Percentiles rank a stretch among this genome's conserved stretches.
These are phyloP conservation scores for Caenorhabditis brenneri DNA, from an alignment of 1,140 invertebrate genomes.

Conservation along the genomic window DNA sequence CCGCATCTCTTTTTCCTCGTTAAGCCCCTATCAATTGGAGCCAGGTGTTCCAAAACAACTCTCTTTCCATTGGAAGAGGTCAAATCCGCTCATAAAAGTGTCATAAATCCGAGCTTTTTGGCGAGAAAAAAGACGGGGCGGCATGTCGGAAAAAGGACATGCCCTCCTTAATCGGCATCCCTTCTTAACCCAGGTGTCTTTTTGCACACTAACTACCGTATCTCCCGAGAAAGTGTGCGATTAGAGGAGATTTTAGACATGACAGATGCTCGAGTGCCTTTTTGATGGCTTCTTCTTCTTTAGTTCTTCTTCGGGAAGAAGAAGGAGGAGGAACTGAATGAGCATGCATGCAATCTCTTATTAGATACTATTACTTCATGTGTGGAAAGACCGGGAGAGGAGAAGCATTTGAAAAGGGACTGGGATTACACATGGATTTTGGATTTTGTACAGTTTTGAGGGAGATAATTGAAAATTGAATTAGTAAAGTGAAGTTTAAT, in stretches of 20 bases:
- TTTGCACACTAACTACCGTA: slow-evolving; percentile 12
- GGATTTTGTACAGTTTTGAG: too few relatives aligned
- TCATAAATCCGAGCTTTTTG: neutral
- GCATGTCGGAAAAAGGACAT: slow-evolving; percentile 10
- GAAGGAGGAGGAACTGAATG: too few relatives aligned
- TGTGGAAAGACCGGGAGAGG: neutral
- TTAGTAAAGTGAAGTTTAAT: too few relatives aligned
- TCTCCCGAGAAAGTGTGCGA: neutral
- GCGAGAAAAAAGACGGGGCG: neutral
- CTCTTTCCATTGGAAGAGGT: too few relatives aligned
- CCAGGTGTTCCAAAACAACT: too few relatives aligned
- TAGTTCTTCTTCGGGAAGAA: neutral
- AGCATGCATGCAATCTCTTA: slow-evolving; percentile 19
- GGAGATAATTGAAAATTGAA: too few relatives aligned
- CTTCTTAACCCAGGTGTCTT: slow-evolving; percentile 4
- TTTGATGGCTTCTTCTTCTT: slow-evolving; percentile 3
- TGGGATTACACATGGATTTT: too few relatives aligned
- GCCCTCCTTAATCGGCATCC: neutral
- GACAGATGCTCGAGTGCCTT: slow-evolving; percentile 27
- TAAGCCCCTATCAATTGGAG: too few relatives aligned
- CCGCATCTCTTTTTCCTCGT: too few relatives aligned
- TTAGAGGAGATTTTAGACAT: neutral
- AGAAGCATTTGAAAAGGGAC: neutral
- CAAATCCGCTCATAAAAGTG: slow-evolving; percentile 21
- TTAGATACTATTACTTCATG: slow-evolving; percentile 36